Base-by-base conservation (phyloP, 2,797 vertebrate genomes). In the Astyanax mexicanus region DNA sequence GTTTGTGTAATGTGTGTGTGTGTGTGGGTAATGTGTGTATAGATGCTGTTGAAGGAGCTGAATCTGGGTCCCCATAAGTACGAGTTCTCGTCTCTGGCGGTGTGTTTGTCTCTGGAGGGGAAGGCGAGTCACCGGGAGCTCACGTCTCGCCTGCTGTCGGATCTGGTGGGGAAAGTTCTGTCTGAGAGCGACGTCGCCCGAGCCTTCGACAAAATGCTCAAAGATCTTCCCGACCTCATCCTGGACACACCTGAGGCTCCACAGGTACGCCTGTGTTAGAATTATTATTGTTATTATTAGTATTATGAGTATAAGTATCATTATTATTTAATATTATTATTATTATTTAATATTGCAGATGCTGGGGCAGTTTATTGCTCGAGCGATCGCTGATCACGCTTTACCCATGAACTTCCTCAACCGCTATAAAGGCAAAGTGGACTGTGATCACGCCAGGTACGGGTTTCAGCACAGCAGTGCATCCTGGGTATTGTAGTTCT, bases 61-160 rank as follows among this genome's bases (percentile, higher is more conserved):
- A 96, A 96, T 88, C 83, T 96, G 81, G 95, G 95, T 15, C 68
- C 75, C 3, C 88, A 92, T 52, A 92, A 90, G 82, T 93, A 84
- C 0, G 90, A 95, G 72, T 93, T 96, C 77, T 93, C 95, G 13
- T 93, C 93, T 0, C 60, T 96, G 87, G 95, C 95, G 0, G 90
- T 96, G 80, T 91, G 93, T 1, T 85, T 96, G 85, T 92, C 95
- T 25, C 86, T 96, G 15, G 95, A 96, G 82, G 94, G 94, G 73
- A 96, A 95, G 77, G 95, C 95, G 75, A 96, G 95, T 85, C 95
- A 96, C 86, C 86, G 95, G 35, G 95, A 96, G 87, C 92, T 96
- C 77, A 95, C 94, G 0, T 96, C 95, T 1, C 92, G 95, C 9
- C 91, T 96, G 81, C 93, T 96, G 38, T 93, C 94, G 0, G 95